Conservation (phyloP, 2,797 vertebrate genomes). For the Forpus xanthops region DNA sequence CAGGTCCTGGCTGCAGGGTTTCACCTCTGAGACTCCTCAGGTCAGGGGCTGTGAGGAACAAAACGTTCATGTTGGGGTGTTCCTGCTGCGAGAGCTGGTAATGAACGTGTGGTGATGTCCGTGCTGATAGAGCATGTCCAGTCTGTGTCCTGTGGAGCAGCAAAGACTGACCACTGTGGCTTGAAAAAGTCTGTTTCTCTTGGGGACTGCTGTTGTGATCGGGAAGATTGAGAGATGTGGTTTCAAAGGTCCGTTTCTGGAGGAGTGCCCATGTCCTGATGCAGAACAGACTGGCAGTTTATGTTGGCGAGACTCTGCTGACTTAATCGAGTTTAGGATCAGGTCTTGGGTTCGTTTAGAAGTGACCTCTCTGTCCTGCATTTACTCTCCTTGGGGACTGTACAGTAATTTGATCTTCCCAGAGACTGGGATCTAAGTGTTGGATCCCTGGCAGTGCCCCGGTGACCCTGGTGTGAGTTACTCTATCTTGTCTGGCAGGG, state of each 20-base stretch:
- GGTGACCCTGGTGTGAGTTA: background rate
- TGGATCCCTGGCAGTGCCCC: background rate
- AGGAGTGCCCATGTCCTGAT: background rate
- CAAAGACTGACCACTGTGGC: background rate
- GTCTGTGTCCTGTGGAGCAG: background rate
- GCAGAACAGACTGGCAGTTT: background rate
- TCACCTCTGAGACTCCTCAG: background rate
- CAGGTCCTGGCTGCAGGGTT: background rate
- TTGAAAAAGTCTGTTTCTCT: background rate
- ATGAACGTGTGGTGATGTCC: fast-evolving
- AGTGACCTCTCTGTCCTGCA: no score
- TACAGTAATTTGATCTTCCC: background rate
- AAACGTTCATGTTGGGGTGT: background rate
- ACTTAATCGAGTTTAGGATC: background rate
- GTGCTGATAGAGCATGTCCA: fast-evolving
- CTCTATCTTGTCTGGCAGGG: fast-evolving
- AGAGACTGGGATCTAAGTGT: fast-evolving
- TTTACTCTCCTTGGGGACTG: background rate
- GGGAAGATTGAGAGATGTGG: no score
- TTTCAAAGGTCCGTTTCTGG: no score
- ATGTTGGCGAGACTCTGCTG: background rate
- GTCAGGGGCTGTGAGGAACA: background rate
- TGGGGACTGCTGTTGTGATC: background rate
- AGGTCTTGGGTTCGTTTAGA: background rate
- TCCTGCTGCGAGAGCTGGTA: background rate